Evolutionary conservation across 2,113 vertebrate species (phyloP).

Genomic region (Motacilla tschutschensis): DNA sequence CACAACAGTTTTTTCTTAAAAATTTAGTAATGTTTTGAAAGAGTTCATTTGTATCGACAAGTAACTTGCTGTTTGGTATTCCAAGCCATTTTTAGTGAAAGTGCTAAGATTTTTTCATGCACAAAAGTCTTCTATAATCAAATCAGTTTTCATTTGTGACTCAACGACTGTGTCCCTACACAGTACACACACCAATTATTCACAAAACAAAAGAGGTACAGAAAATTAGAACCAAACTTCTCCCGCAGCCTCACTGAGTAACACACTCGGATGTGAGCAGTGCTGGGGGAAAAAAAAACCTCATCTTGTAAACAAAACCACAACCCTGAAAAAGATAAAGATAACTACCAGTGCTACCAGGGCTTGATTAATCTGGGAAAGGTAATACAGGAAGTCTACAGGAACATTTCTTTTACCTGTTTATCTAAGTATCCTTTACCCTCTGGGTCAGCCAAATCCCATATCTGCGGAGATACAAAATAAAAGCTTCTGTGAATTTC

Average conservation of each 20-base stretch:
- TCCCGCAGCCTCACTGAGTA: not conserved
- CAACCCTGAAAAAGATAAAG: not conserved
- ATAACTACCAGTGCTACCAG: not conserved
- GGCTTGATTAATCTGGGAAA: not conserved
- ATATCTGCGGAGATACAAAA: slow-evolving; percentile 81
- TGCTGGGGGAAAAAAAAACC: not conserved
- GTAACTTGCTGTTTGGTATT: not conserved
- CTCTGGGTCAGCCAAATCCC: slow-evolving; percentile 97
- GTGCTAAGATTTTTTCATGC: not conserved
- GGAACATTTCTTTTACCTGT: slow-evolving; percentile 76
- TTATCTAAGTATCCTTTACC: slow-evolving; percentile 96
- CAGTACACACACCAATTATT: not conserved
- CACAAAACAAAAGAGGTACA: not conserved
- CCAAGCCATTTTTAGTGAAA: not conserved
- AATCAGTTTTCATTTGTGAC: not conserved
- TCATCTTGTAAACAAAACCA: not conserved
- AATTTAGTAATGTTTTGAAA: not conserved
- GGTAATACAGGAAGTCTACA: not conserved
- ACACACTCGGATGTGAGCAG: not conserved
- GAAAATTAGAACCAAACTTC: not conserved
- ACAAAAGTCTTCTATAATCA: not conserved
- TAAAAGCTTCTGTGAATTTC: not conserved
- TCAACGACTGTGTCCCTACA: not conserved
- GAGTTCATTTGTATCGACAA: not conserved
- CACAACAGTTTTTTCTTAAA: not conserved